Evolutionary conservation across 2,113 vertebrate species (phyloP).

Genomic region (Caretta caretta): DNA sequence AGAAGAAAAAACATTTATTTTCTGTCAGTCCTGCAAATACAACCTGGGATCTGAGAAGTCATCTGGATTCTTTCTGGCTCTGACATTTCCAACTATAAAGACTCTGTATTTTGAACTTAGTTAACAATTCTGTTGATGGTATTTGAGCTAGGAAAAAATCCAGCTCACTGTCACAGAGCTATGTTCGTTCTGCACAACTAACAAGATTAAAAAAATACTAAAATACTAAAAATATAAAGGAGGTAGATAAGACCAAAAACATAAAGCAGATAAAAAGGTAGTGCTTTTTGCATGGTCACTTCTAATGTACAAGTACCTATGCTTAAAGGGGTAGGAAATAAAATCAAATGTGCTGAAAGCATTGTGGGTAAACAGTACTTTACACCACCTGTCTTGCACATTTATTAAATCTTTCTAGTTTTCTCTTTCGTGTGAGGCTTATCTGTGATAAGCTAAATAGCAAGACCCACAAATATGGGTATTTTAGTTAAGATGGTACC

Average conservation of each 20-base stretch:
- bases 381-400: neutral
- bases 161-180: slow-evolving; percentile 22
- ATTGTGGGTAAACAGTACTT: neutral
- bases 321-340: neutral
- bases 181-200: slow-evolving; percentile 36
- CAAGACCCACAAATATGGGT: neutral
- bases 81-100: slow-evolving; percentile 39
- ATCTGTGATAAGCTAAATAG: neutral
- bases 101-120: slow-evolving; percentile 18
- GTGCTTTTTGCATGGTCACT: slow-evolving; percentile 1
- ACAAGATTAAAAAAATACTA: neutral
- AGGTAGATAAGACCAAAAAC: neutral
- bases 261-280: neutral
- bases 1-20: neutral
- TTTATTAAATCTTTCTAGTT: neutral
- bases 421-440: neutral
- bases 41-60: slow-evolving; percentile 10
- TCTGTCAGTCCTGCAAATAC: neutral
- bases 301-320: neutral
- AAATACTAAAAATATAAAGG: neutral
- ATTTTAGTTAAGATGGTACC: neutral
- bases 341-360: neutral
- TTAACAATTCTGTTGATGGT: slow-evolving; percentile 32
- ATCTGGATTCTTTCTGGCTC: slow-evolving; percentile 54
- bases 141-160: slow-evolving; percentile 35